Base-by-base conservation (phyloP, 2,113 vertebrate genomes). In the Rostratula benghalensis region DNA sequence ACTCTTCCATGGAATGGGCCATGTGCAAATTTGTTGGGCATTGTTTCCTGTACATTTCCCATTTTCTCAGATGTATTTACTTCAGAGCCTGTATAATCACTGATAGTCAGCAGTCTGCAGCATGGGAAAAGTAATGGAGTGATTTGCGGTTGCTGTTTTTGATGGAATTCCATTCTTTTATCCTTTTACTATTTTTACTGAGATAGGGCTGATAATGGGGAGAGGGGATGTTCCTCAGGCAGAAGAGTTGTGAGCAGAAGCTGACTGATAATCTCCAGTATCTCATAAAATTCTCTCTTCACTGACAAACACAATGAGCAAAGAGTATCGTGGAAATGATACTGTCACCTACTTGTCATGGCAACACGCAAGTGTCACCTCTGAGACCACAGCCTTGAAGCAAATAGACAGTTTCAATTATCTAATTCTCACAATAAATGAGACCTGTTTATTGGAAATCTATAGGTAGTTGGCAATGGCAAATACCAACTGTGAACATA, bases 371-470 rank as follows among this genome's bases (percentile, higher is more conserved):
- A 86, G 75, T 3, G 0, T 94, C 93, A 91, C 69, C 95, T 91
- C 90, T 80, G 90, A 96, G 97, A 95, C 92, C 93, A 96, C 45
- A 95, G 74, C 85, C 81, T 92, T 92, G 94, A 92, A 96, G 92
- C 71, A 94, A 96, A 97, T 51, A 96, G 95, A 97, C 96, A 91
- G 96, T 96, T 98, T 97, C 95, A 98, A 97, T 97, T 96, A 97
- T 94, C 94, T 96, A 93, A 97, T 97, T 98, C 98, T 95, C 93
- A 91, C 96, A 97, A 94, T 94, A 96, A 98, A 96, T 96, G 97
- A 96, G 96, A 89, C 53, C 92, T 95, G 88, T 67, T 96, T 97
- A 97, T 97, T 96, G 97, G 97, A 98, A 98, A 98, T 98, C 97
- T 96, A 97, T 97, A 97, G 70, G 65, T 65, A 59, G 90, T 6